Conservation (phyloP, 2,113 vertebrate genomes). For the Heloderma charlesbogerti region DNA sequence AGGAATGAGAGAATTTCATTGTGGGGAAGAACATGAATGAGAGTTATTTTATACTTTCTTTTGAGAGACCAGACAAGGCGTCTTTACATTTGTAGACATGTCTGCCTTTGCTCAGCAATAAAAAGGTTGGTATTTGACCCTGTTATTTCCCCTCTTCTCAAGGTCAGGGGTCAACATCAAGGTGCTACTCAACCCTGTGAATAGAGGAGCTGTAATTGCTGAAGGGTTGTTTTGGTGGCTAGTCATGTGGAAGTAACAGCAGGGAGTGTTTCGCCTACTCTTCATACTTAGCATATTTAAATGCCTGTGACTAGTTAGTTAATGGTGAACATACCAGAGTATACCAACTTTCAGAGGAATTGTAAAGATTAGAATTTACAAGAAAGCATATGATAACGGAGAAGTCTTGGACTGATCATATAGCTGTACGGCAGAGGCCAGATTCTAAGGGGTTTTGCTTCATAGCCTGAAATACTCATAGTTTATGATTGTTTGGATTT, state of each 20-base stretch:
- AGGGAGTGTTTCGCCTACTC: not conserved
- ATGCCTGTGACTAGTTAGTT: not conserved
- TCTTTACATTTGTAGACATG: slow-evolving; percentile 22
- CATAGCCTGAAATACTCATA: not conserved
- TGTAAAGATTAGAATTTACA: not conserved
- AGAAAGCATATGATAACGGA: not conserved
- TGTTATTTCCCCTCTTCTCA: not conserved
- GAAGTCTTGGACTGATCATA: not conserved
- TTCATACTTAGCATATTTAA: rapidly evolving
- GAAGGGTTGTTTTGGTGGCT: not conserved
- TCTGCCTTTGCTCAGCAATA: slow-evolving; percentile 21
- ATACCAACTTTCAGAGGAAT: rapidly evolving
- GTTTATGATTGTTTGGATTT: not conserved
- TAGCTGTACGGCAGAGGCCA: not conserved
- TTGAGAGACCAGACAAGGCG: slow-evolving; percentile 7
- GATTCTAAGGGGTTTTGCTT: not conserved
- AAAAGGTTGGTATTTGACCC: slow-evolving; percentile 18
- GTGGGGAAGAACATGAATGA: slow-evolving; percentile 23
- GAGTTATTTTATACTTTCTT: slow-evolving; percentile 18
- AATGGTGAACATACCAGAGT: rapidly evolving
- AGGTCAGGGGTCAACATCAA: slow-evolving; percentile 5
- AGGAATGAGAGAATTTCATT: not conserved
- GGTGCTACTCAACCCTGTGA: not conserved
- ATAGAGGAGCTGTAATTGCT: not conserved
- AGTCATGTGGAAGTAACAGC: not conserved